Percentiles rank a stretch among this genome's conserved stretches.
phyloP scores from a whole-genome alignment of 2,888 invertebrate genomes.

The Tiliacea citrago region DNA sequence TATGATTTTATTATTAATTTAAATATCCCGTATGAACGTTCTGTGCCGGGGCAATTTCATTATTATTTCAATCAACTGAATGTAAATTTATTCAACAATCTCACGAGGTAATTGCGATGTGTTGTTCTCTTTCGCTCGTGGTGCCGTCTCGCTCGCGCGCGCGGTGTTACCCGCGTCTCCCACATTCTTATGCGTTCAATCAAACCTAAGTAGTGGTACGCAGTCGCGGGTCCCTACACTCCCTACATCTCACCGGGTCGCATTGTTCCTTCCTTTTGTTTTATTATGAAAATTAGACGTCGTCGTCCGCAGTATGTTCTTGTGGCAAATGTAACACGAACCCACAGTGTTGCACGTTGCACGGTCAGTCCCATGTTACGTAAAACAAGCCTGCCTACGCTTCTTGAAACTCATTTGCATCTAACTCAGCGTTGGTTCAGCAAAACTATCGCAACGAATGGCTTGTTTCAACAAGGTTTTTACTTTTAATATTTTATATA shows the following conservation, averaged over 20 bases:
- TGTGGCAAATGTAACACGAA: conserved; percentile 65
- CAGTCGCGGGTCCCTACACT: conserved; percentile 72
- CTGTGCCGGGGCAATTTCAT: conserved; percentile 90
- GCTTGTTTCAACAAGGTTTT: background rate
- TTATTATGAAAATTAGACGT: conserved; percentile 81
- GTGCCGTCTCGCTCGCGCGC: conserved; percentile 72
- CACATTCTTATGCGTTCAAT: conserved; percentile 90
- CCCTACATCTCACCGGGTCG: conserved; percentile 75
- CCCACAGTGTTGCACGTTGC: conserved; percentile 47
- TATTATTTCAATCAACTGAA: conserved; percentile 91
- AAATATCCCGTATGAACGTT: conserved; percentile 88
- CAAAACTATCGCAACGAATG: background rate
- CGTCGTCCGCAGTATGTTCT: conserved; percentile 66
- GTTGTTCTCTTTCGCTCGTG: conserved; percentile 74
- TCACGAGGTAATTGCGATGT: conserved; percentile 90
- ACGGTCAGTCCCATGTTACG: conserved; percentile 32
- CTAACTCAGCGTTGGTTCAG: background rate
- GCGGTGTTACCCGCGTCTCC: conserved; percentile 77
- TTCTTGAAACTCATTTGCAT: conserved; percentile 52
- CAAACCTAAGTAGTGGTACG: conserved; percentile 84
- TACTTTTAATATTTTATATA: too few relatives aligned
- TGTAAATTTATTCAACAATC: conserved; percentile 91
- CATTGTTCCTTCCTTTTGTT: conserved; percentile 83
- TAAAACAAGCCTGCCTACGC: conserved; percentile 23
- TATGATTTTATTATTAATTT: conserved; percentile 90